These are phyloP conservation scores for Leucoptera coffeella DNA, from an alignment of 2,888 invertebrate species.

Conservation along the genomic window DNA sequence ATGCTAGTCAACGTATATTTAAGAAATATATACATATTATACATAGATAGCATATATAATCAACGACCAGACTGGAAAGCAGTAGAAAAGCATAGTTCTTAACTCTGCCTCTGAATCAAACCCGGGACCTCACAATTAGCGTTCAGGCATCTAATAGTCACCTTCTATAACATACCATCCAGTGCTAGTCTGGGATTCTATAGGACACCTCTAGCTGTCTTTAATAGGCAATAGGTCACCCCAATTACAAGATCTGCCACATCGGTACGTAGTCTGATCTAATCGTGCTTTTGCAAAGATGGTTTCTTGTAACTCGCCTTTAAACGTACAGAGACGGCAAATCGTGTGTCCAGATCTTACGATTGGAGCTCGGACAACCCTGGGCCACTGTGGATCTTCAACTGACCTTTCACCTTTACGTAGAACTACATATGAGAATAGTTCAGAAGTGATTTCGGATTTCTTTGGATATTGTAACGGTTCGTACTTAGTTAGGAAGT, in stretches of 20 bases:
- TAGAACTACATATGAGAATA: conserved; percentile 75
- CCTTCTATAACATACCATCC: too few relatives aligned
- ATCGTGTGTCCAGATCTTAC: conserved; percentile 65
- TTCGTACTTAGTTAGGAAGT: conserved; percentile 62
- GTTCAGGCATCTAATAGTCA: too few relatives aligned
- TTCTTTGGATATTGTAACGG: conserved; percentile 44
- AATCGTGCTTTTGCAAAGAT: conserved; percentile 71
- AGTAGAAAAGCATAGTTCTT: too few relatives aligned
- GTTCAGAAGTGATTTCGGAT: conserved; percentile 38
- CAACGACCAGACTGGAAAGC: too few relatives aligned
- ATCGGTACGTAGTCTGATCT: conserved; percentile 69
- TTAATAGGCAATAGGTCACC: conserved; percentile 73
- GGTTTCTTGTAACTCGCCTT: conserved; percentile 68
- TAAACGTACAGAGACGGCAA: conserved; percentile 70
- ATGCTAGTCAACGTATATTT: too few relatives aligned
- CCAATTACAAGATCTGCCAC: conserved; percentile 69
- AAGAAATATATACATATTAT: too few relatives aligned
- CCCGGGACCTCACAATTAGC: too few relatives aligned
- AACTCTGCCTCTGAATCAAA: too few relatives aligned
- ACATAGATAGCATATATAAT: too few relatives aligned
- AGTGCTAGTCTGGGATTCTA: too few relatives aligned
- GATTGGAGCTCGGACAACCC: conserved; percentile 67
- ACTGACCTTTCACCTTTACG: conserved; percentile 61
- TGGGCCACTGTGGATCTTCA: conserved; percentile 65
- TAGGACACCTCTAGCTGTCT: too few relatives aligned